Evolutionary conservation across 2,113 vertebrate species (phyloP).

Genomic region (Forbesichthys agassizii): DNA sequence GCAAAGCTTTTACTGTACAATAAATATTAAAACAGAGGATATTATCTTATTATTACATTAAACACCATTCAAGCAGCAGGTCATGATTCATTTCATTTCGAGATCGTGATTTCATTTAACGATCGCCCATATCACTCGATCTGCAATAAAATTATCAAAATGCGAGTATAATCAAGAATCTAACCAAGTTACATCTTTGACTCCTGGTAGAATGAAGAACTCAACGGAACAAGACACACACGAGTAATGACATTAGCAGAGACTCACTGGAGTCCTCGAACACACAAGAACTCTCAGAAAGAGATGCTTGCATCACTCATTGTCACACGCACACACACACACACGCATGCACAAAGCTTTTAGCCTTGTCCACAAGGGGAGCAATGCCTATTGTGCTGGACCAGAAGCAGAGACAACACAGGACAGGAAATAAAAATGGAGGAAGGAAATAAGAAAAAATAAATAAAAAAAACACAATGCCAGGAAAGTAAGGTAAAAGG

Average conservation of each 20-base stretch:
- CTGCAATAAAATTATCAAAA: too few species aligned
- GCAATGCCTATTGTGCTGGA: slow-evolving; percentile 29
- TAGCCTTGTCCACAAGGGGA: slow-evolving; percentile 30
- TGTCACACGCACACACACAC: slow-evolving; percentile 8
- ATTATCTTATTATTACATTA: too few species aligned
- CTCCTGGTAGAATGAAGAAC: neutral
- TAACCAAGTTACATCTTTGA: neutral
- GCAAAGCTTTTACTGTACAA: too few species aligned
- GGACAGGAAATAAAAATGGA: slow-evolving; percentile 4
- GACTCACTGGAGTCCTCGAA: slow-evolving; percentile 20
- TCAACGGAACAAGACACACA: neutral
- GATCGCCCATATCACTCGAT: too few species aligned
- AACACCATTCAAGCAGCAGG: too few species aligned
- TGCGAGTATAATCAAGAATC: too few species aligned
- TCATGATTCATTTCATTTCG: too few species aligned
- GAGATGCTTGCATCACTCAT: slow-evolving; percentile 43
- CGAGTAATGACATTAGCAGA: slow-evolving; percentile 33
- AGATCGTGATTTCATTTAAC: too few species aligned
- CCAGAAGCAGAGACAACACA: slow-evolving; percentile 66
- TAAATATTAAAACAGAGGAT: too few species aligned
- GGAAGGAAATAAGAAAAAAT: slow-evolving; percentile 61
- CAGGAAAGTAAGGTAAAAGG: slow-evolving; percentile 52
- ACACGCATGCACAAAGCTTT: slow-evolving; percentile 8
- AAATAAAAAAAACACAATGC: slow-evolving; percentile 46
- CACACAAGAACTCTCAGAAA: slow-evolving; percentile 25